Evolutionary conservation across 2,113 vertebrate species (phyloP).

Genomic region (Butorides virescens): DNA sequence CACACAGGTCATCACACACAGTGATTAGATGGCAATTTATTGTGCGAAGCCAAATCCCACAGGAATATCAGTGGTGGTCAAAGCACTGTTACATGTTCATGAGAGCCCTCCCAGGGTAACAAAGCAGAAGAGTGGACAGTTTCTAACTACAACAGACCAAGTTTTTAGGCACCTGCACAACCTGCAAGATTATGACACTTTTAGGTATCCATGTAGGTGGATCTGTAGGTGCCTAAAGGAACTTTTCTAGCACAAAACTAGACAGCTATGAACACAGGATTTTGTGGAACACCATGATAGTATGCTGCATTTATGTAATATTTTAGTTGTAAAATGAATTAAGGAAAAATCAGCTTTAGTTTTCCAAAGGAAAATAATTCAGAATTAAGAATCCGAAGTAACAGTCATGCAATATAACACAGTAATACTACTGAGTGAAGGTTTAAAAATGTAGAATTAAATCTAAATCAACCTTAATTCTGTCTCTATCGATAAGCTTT

Average conservation of each 20-base stretch:
- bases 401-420: neutral
- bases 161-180: neutral
- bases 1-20: neutral
- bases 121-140: neutral
- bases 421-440: neutral
- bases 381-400: neutral
- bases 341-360: neutral
- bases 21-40: neutral
- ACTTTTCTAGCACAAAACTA: neutral
- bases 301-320: neutral
- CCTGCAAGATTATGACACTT: neutral
- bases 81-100: accelerated
- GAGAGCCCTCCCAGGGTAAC: neutral
- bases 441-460: neutral
- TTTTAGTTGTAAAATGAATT: neutral
- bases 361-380: neutral
- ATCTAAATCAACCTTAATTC: neutral
- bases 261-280: neutral
- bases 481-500: neutral
- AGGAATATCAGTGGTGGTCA: neutral
- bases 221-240: neutral
- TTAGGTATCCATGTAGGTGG: neutral
- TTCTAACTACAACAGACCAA: neutral
- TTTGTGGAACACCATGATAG: neutral
- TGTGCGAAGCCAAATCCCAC: neutral